Conservation (phyloP, 2,797 vertebrate species). For the Lagocephalus sceleratus region DNA sequence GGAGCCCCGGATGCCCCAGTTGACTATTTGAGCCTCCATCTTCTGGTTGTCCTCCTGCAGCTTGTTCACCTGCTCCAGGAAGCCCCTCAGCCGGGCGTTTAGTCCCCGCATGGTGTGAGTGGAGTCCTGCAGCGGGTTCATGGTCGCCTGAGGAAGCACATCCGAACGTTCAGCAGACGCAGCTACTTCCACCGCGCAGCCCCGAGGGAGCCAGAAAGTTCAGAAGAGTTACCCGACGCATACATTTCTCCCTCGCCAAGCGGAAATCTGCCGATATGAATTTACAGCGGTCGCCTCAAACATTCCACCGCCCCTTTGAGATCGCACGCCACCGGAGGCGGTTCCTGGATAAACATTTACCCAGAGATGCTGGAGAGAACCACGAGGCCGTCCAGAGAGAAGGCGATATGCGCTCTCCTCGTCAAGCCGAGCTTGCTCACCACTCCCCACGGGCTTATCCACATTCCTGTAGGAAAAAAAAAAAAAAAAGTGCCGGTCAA, state of each 20-base stretch:
- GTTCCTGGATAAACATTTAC: slow-evolving; percentile 73
- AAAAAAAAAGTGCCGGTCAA: slow-evolving; percentile 14
- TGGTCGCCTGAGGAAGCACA: slow-evolving; percentile 30
- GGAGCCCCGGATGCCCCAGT: slow-evolving; percentile 40
- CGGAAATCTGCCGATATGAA: slow-evolving; percentile 5
- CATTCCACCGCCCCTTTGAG: slow-evolving; percentile 25
- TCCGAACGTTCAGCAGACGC: slow-evolving; percentile 16
- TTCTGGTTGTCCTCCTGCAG: slow-evolving; percentile 67
- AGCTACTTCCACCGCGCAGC: background rate
- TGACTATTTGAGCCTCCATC: slow-evolving; percentile 68
- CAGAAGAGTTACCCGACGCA: background rate
- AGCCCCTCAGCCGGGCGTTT: slow-evolving; percentile 65
- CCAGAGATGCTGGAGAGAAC: slow-evolving; percentile 53
- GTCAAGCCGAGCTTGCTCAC: slow-evolving; percentile 42
- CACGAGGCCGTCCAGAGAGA: slow-evolving; percentile 34
- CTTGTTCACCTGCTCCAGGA: slow-evolving; percentile 70
- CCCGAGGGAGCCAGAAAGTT: background rate
- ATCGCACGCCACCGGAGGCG: slow-evolving; percentile 43
- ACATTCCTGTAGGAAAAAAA: slow-evolving; percentile 56
- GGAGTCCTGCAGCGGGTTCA: slow-evolving; percentile 59
- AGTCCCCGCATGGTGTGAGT: slow-evolving; percentile 58
- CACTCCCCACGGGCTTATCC: slow-evolving; percentile 41
- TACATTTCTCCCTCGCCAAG: slow-evolving; percentile 3
- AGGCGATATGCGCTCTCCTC: slow-evolving; percentile 9
- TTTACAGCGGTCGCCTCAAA: slow-evolving; percentile 34